Percentiles rank a stretch among this genome's conserved stretches.
Conservation (phyloP, 2,888 invertebrate species). For the Alitta virens region DNA sequence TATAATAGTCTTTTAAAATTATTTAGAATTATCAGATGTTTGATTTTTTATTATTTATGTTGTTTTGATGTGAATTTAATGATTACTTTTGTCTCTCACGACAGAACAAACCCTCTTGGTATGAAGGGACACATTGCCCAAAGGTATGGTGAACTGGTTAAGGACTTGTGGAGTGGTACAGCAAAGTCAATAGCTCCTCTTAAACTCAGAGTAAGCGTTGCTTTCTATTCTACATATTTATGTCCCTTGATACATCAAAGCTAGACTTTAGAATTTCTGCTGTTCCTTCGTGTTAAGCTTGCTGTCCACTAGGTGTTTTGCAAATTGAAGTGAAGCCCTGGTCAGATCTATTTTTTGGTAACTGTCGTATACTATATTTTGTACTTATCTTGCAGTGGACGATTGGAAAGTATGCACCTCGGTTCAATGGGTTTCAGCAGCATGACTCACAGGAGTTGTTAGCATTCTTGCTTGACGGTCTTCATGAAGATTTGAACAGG, state of each 20-base stretch:
- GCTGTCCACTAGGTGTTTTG: neutral
- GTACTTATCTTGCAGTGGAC: conserved; percentile 65
- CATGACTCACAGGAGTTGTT: conserved; percentile 92
- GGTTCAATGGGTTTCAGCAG: conserved; percentile 84
- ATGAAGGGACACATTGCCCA: conserved; percentile 84
- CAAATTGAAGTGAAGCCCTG: neutral
- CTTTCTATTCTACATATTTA: too few species aligned
- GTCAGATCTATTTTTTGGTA: neutral
- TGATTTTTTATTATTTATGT: too few species aligned
- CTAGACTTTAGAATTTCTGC: neutral
- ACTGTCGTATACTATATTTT: too few species aligned
- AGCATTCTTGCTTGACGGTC: conserved; percentile 84
- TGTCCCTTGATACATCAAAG: too few species aligned
- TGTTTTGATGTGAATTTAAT: too few species aligned
- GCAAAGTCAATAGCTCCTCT: conserved; percentile 82
- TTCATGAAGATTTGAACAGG: conserved; percentile 86
- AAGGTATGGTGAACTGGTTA: conserved; percentile 71
- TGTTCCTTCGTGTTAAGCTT: neutral
- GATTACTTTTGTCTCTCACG: too few species aligned
- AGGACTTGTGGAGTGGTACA: conserved; percentile 78
- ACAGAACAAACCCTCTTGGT: conserved; percentile 77
- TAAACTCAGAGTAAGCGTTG: conserved; percentile 69
- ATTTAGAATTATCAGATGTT: too few species aligned
- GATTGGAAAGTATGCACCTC: conserved; percentile 81
- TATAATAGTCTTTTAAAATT: too few species aligned